Base-by-base conservation (phyloP, 1,140 invertebrate genomes). In the Eriosoma lanigerum region DNA sequence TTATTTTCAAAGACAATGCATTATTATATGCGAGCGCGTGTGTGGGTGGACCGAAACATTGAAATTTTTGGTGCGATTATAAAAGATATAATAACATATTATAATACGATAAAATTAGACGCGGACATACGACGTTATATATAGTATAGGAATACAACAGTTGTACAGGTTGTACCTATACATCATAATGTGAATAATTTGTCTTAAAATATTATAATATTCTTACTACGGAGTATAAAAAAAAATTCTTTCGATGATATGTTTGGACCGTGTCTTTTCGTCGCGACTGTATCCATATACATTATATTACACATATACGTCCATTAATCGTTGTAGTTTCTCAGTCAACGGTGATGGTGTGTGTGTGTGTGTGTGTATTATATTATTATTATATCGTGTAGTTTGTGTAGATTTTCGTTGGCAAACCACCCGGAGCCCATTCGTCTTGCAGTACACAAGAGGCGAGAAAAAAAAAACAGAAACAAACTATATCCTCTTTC, bases 291-390 rank as follows among this genome's bases (percentile, higher is more conserved):
- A 38, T n/a, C 15, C 1, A 19, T 52, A 29, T 64, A 32, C 15
- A 38, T 1, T 4, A 29, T 29, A 4, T 0, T 19, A 17, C 9
- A 12, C 26, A 52, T 17, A 5, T n/a, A 19, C 29, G 19, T 64
- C 62, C 29, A 66, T 66, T 66, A 66, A 66, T 66, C 60, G 60
- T 38, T n/a, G 60, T 64, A n/a, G 19, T 64, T n/a, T 32, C 19
- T 64, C 60, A 38, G 26, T 6, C 29, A n/a, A 19, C 60, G 60
- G 32, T 17, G 60, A 64, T 26, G 62, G 19, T 21, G 29, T 10
- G 10, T 13, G 24, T 5, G 26, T 29, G 17, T 26, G 46, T n/a
- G n/a, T n/a, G 10, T 48, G 9, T 48, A 13, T 48, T 8, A 48
- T 48, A 13, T 13, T 32, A n/a, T n/a, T n/a, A n/a, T n/a, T n/a